phyloP scores from a whole-genome alignment of 1,140 invertebrate genomes.

The Drosophila kohkoa region DNA sequence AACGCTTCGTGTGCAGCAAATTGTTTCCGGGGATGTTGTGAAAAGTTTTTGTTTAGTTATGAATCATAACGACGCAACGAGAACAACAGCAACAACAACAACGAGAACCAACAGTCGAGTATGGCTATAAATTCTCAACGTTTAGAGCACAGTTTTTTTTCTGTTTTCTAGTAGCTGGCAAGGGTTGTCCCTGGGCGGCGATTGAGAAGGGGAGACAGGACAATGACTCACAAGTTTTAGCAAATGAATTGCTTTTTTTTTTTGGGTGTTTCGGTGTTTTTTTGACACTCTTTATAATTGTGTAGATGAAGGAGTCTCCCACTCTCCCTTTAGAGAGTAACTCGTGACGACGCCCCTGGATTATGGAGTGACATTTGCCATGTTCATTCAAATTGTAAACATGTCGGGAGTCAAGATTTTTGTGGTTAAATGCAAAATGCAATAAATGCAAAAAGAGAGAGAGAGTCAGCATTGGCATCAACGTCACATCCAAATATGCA shows the following conservation, averaged over 20 bases:
- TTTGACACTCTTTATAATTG: constrained; percentile 76
- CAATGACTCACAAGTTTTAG: constrained; percentile 65
- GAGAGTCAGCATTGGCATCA: constrained; percentile 43
- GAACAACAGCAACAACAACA: constrained; percentile 41
- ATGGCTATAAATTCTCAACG: constrained; percentile 13
- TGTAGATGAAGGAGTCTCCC: not conserved
- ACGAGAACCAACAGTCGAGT: constrained; percentile 1
- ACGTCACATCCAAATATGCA: constrained; percentile 58
- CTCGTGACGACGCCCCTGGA: not conserved
- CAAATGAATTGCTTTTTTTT: constrained; percentile 52
- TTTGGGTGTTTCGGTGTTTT: constrained; percentile 34
- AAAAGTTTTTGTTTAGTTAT: constrained; percentile 75
- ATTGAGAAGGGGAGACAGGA: constrained; percentile 31
- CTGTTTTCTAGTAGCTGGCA: constrained; percentile 2
- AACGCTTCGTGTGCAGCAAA: constrained; percentile 78
- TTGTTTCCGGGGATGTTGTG: constrained; percentile 80
- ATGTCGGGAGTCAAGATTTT: constrained; percentile 69
- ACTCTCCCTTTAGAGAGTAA: not conserved
- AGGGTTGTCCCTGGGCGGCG: constrained; percentile 24
- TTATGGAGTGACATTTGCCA: constrained; percentile 15
- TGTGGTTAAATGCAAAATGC: constrained; percentile 45
- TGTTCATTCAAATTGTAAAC: constrained; percentile 42
- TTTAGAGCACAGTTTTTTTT: constrained; percentile 41
- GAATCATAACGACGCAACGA: constrained; percentile 73
- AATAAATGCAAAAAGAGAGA: constrained; percentile 49